phyloP scores from a whole-genome alignment of 2,113 vertebrate genomes.

The Thalassarche chlororhynchos region DNA sequence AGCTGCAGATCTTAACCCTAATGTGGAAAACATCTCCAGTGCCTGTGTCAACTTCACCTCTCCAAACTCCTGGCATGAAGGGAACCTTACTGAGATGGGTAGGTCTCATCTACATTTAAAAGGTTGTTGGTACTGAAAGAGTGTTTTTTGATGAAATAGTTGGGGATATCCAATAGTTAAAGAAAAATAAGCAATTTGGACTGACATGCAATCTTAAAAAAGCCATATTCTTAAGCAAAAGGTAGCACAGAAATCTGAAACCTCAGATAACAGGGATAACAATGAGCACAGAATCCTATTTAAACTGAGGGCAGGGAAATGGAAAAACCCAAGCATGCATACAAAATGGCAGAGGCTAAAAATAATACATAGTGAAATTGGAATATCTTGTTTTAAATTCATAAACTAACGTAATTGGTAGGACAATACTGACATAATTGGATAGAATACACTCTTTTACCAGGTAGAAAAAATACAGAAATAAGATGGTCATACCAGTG shows the following conservation, averaged over 20 bases:
- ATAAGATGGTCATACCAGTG: background rate
- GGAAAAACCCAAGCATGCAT: background rate
- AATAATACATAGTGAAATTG: background rate
- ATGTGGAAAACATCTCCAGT: background rate
- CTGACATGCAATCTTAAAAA: background rate
- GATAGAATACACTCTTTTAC: background rate
- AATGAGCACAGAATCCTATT: background rate
- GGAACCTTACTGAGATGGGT: background rate
- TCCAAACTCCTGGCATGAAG: background rate
- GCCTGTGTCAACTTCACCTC: background rate
- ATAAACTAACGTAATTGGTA: background rate
- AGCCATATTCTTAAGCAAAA: background rate
- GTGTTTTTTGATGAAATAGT: background rate
- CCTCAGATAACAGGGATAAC: background rate
- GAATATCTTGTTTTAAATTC: background rate
- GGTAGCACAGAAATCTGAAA: background rate
- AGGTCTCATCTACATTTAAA: background rate
- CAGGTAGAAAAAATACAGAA: background rate
- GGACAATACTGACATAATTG: background rate
- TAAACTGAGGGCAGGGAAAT: background rate
- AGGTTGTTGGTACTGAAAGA: background rate
- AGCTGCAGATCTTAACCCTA: background rate
- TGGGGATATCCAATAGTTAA: background rate
- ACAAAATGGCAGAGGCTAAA: background rate
- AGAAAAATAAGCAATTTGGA: background rate